Conservation (phyloP, 2,888 invertebrate species). For the Netelia inedita region DNA sequence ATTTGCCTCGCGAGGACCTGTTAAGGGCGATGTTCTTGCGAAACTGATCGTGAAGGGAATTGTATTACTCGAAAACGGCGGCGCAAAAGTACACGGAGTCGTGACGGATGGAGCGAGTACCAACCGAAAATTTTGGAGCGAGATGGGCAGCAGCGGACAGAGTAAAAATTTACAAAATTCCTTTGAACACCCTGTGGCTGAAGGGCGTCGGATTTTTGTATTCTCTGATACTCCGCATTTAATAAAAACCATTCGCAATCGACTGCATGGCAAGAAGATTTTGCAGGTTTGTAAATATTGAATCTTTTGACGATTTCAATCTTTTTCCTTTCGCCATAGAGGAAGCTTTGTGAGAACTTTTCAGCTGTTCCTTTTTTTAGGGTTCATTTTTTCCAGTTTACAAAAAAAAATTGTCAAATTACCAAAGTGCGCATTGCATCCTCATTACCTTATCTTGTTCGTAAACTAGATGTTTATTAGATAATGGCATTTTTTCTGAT, state of each 20-base stretch:
- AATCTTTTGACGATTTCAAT: no score
- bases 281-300: slow-evolving; percentile 34
- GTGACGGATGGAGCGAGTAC: slow-evolving; percentile 21
- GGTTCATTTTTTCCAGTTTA: no score
- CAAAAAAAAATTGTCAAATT: no score
- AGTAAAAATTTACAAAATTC: slow-evolving; percentile 50
- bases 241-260: slow-evolving; percentile 63
- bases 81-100: slow-evolving; percentile 69
- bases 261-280: slow-evolving; percentile 36
- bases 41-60: slow-evolving; percentile 66
- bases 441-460: no score
- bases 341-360: no score
- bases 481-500: no score
- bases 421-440: no score
- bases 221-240: slow-evolving; percentile 73
- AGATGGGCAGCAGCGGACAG: slow-evolving; percentile 61
- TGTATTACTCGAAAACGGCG: slow-evolving; percentile 64
- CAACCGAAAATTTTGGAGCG: slow-evolving; percentile 69
- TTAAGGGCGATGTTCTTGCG: slow-evolving; percentile 54
- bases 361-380: no score
- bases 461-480: no score
- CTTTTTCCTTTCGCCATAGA: no score
- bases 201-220: slow-evolving; percentile 61
- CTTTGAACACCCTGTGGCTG: slow-evolving; percentile 61
- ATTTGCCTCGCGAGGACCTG: slow-evolving; percentile 65